Conservation (phyloP, 2,888 invertebrate species). For the Trilocha varians region DNA sequence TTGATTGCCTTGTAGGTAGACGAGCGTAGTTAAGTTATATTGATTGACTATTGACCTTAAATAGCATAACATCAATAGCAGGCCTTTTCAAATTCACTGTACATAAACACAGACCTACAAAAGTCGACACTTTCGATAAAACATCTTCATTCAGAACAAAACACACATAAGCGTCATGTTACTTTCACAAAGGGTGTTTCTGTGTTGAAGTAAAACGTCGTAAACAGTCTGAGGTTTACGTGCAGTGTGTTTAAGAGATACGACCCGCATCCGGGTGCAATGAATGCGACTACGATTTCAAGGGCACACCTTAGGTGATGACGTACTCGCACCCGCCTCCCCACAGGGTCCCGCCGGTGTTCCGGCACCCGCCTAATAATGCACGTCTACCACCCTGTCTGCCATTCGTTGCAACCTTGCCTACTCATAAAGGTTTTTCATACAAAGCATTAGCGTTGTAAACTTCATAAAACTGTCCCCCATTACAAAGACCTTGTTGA, state of each 20-base stretch:
- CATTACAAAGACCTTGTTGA: background rate
- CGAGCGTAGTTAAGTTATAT: too few relatives aligned
- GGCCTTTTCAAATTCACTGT: too few relatives aligned
- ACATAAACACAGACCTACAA: too few relatives aligned
- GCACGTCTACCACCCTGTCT: constrained; percentile 73
- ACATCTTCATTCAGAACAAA: too few relatives aligned
- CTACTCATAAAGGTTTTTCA: constrained; percentile 48
- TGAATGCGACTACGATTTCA: constrained; percentile 72
- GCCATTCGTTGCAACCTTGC: constrained; percentile 68
- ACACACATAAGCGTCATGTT: too few relatives aligned
- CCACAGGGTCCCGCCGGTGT: constrained; percentile 56
- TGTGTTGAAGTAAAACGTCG: background rate
- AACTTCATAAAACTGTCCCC: background rate
- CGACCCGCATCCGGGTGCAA: constrained; percentile 70
- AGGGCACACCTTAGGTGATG: constrained; percentile 73
- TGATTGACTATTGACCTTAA: too few relatives aligned
- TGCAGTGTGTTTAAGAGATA: constrained; percentile 53
- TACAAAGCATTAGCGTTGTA: constrained; percentile 2
- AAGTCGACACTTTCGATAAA: too few relatives aligned
- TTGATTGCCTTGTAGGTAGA: too few relatives aligned
- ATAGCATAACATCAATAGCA: too few relatives aligned
- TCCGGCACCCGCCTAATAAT: constrained; percentile 73
- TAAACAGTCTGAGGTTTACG: constrained; percentile 14
- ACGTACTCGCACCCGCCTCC: constrained; percentile 64
- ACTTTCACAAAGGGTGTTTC: background rate